phyloP scores from a whole-genome alignment of 2,797 vertebrate species.

The Dendrocincla tyrannina region DNA sequence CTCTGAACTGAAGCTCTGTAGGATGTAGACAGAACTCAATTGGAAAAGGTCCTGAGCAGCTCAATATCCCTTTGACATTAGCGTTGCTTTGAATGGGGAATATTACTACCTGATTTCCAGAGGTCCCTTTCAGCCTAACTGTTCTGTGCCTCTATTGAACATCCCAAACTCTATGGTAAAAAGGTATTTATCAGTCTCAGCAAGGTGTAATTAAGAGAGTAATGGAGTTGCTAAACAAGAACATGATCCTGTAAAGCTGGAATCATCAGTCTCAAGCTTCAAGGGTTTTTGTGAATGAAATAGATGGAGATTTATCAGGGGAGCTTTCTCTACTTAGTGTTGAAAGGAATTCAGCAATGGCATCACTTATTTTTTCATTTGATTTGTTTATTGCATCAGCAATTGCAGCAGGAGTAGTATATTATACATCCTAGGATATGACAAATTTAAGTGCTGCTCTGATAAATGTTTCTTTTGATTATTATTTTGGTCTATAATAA shows the following conservation, averaged over 20 bases:
- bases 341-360: neutral
- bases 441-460: slow-evolving; percentile 8
- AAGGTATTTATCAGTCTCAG: neutral
- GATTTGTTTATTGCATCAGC: slow-evolving; percentile 40
- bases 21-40: neutral
- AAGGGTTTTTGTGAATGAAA: slow-evolving; percentile 16
- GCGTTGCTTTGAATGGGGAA: neutral
- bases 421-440: neutral
- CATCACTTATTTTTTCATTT: slow-evolving; percentile 12
- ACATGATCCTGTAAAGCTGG: neutral
- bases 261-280: neutral
- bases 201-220: slow-evolving; percentile 9
- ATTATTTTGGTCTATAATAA: slow-evolving; percentile 29
- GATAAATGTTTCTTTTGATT: slow-evolving; percentile 20
- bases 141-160: neutral
- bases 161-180: neutral
- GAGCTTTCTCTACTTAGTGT: neutral
- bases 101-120: neutral
- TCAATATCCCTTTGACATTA: neutral
- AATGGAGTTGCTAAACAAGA: neutral
- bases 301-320: neutral
- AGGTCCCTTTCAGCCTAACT: neutral
- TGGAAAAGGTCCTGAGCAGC: neutral
- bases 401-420: slow-evolving; percentile 9
- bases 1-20: neutral